Evolutionary conservation across 2,797 vertebrate species (phyloP).

Genomic region (Psittacula derbiana): DNA sequence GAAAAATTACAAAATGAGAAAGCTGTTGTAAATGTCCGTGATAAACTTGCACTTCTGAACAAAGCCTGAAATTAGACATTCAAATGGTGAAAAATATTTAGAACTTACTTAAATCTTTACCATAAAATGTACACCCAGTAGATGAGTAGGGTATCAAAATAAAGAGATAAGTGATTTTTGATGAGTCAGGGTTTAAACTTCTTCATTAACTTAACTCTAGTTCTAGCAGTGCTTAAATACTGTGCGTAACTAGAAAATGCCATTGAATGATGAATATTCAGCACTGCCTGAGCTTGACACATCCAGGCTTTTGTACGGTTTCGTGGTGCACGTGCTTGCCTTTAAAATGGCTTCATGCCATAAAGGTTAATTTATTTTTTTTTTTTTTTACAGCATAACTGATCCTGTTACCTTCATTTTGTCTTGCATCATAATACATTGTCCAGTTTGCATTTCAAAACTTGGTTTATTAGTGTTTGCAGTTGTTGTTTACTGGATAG

Average conservation of each 20-base stretch:
- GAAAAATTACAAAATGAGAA: not conserved
- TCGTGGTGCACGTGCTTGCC: slow-evolving; percentile 17
- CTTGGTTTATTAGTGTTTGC: not conserved
- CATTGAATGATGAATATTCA: not conserved
- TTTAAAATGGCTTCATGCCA: not conserved
- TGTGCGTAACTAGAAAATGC: not conserved
- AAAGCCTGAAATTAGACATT: not conserved
- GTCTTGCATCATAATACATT: not conserved
- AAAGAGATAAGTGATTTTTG: not conserved
- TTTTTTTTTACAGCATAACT: slow-evolving; percentile 62
- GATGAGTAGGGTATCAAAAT: not conserved
- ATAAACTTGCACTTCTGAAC: slow-evolving; percentile 15
- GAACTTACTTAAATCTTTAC: not conserved
- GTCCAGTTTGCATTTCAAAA: slow-evolving; percentile 20
- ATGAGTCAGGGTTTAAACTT: not conserved
- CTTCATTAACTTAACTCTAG: not conserved
- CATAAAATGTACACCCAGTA: not conserved
- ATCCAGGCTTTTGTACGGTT: not conserved
- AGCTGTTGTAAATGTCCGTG: not conserved
- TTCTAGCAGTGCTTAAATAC: not conserved
- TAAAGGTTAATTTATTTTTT: slow-evolving; percentile 59
- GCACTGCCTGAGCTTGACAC: not conserved
- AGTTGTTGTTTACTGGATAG: not conserved
- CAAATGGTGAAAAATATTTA: not conserved
- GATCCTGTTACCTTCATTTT: not conserved